Evolutionary conservation across 2,797 vertebrate genomes (phyloP).

Genomic region (Sebastiscus tertius): DNA sequence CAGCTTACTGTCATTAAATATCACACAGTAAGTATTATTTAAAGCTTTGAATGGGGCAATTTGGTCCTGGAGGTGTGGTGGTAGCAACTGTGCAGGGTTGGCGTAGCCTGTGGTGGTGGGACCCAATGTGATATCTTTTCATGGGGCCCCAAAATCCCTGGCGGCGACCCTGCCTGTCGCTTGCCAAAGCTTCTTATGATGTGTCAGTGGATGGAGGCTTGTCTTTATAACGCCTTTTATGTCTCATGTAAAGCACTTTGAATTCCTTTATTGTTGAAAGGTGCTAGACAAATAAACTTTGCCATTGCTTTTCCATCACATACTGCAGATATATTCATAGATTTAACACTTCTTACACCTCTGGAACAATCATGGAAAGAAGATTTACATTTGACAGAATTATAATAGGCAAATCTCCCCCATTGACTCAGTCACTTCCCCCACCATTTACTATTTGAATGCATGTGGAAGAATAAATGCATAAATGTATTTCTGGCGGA

Average conservation of each 20-base stretch:
- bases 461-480: constrained; percentile 19
- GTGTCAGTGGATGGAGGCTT: background rate
- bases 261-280: background rate
- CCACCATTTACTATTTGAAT: constrained; percentile 25
- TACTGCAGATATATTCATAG: background rate
- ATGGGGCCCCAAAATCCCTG: background rate
- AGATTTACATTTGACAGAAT: constrained; percentile 37
- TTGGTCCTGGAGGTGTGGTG: background rate
- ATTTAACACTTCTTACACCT: background rate
- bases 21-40: background rate
- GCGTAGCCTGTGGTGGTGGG: background rate
- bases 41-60: background rate
- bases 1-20: background rate
- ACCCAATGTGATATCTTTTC: background rate
- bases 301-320: background rate
- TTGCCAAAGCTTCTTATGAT: constrained; percentile 20
- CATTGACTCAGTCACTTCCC: constrained; percentile 25
- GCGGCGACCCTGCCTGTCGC: background rate
- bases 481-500: constrained; percentile 22
- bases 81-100: background rate
- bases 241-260: background rate
- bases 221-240: background rate
- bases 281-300: background rate
- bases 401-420: constrained; percentile 7
- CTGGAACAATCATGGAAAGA: constrained; percentile 9